Evolutionary conservation across 2,113 vertebrate species (phyloP).

Genomic region (Pelecanoides urinatrix): DNA sequence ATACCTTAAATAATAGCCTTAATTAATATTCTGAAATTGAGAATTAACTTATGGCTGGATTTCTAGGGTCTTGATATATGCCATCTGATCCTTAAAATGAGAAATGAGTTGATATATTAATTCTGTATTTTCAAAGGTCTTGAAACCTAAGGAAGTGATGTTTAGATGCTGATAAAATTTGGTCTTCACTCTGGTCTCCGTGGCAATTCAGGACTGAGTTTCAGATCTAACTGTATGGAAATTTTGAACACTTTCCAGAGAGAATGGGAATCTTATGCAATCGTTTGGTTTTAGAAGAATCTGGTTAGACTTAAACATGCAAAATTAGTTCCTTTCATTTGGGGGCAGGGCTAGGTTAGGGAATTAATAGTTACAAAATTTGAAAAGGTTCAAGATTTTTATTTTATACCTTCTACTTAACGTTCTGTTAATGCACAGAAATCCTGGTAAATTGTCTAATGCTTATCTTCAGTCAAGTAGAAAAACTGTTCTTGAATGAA

Average conservation of each 20-base stretch:
- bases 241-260: not conserved
- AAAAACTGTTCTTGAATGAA: not conserved
- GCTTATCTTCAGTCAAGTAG: not conserved
- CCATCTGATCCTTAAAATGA: not conserved
- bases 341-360: not conserved
- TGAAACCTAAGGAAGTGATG: not conserved
- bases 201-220: not conserved
- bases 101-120: not conserved
- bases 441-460: not conserved
- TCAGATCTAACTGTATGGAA: not conserved
- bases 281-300: not conserved
- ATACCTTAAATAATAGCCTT: not conserved
- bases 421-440: not conserved
- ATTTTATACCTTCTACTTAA: not conserved
- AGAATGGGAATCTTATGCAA: not conserved
- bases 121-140: not conserved
- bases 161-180: not conserved
- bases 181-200: not conserved
- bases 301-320: not conserved
- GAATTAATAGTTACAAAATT: not conserved
- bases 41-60: not conserved
- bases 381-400: not conserved
- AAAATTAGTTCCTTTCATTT: not conserved
- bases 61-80: not conserved
- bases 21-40: not conserved